A percentile compares a stretch with the other conserved stretches of the same genome.
These are phyloP conservation scores for Drosophila kohkoa DNA, from an alignment of 1,140 invertebrate species.

Conservation along the genomic window DNA sequence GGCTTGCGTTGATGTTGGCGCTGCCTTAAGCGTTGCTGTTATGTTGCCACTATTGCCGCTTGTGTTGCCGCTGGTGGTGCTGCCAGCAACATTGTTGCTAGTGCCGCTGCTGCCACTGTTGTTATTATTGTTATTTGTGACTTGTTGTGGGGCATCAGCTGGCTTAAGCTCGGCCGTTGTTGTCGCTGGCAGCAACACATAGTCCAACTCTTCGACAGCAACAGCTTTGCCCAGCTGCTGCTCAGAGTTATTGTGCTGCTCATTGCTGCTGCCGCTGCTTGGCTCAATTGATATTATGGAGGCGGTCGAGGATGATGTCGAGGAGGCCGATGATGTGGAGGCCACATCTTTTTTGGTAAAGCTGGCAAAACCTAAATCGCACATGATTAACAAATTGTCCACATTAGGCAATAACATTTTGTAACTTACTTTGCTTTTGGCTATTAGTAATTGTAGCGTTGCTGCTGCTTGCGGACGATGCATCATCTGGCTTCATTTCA, in stretches of 20 bases:
- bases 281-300: slow-evolving; percentile 71
- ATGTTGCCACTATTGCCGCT: neutral
- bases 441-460: slow-evolving; percentile 36
- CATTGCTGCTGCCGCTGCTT: slow-evolving; percentile 5
- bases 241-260: slow-evolving; percentile 33
- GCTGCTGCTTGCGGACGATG: slow-evolving; percentile 27
- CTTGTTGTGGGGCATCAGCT: slow-evolving; percentile 19
- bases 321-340: slow-evolving; percentile 51
- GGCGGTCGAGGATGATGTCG: slow-evolving; percentile 65
- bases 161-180: slow-evolving; percentile 49
- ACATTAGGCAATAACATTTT: neutral
- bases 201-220: slow-evolving; percentile 58
- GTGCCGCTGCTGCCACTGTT: slow-evolving; percentile 28
- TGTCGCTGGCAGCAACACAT: slow-evolving; percentile 52
- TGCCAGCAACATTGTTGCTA: slow-evolving; percentile 29
- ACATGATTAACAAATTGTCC: neutral
- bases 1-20: slow-evolving; percentile 11
- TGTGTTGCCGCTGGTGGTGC: slow-evolving; percentile 30
- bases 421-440: slow-evolving; percentile 69
- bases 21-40: slow-evolving; percentile 12
- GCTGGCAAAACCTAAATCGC: slow-evolving; percentile 59
- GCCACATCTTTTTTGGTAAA: slow-evolving; percentile 73
- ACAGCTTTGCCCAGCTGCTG: slow-evolving; percentile 28
- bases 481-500: slow-evolving; percentile 71
- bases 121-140: slow-evolving; percentile 37